A percentile compares a stretch with the other conserved stretches of the same genome.
Conservation (phyloP, 2,113 vertebrate genomes). For the Entelurus aequoreus region DNA sequence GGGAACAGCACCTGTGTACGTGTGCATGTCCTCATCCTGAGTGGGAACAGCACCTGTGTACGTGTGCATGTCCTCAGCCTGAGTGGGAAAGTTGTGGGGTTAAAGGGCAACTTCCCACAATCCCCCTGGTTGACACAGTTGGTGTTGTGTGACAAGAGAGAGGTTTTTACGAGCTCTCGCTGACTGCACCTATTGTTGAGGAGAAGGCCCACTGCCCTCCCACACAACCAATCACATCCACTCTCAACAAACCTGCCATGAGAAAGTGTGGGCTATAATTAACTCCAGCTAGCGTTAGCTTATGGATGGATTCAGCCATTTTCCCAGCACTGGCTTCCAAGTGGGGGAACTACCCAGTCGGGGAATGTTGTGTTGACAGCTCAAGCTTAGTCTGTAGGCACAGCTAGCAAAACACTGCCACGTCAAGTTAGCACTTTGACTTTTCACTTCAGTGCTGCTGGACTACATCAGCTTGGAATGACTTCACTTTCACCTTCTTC, state of each 20-base stretch:
- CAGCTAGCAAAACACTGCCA: conserved; percentile 39
- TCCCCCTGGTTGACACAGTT: conserved; percentile 65
- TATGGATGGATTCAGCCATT: conserved; percentile 59
- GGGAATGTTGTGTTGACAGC: conserved; percentile 46
- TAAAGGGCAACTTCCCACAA: conserved; percentile 59
- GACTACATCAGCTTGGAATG: too few relatives aligned
- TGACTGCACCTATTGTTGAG: conserved; percentile 71
- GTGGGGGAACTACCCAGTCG: conserved; percentile 35
- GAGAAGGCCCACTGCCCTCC: conserved; percentile 58
- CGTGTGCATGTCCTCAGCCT: background rate
- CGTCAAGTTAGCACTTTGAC: conserved; percentile 23
- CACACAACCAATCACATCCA: conserved; percentile 42
- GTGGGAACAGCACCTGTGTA: background rate
- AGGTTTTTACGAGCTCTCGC: conserved; percentile 71
- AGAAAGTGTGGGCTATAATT: conserved; percentile 32
- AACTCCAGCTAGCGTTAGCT: conserved; percentile 12
- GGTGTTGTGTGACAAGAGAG: conserved; percentile 63
- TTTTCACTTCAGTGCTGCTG: conserved; percentile 1
- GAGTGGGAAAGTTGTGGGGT: conserved; percentile 47
- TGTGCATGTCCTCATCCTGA: too few relatives aligned
- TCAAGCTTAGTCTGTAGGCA: conserved; percentile 38
- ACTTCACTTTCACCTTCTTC: too few relatives aligned
- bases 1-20: too few relatives aligned
- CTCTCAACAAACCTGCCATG: conserved; percentile 11
- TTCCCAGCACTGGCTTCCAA: conserved; percentile 39